Conservation (phyloP, 2,113 vertebrate genomes). For the Colinus virginianus region DNA sequence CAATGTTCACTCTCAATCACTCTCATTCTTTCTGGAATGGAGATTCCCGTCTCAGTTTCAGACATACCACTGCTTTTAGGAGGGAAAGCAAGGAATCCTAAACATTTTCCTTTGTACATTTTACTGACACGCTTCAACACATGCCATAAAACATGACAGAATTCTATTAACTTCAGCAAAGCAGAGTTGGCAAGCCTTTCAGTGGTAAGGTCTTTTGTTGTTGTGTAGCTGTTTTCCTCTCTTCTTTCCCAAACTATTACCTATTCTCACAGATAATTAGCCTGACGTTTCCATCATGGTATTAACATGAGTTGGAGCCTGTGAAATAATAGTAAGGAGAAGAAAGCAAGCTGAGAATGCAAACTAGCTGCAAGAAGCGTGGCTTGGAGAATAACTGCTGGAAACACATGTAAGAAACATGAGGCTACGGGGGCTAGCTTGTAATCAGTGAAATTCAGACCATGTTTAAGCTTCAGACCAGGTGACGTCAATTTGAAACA, state of each 20-base stretch:
- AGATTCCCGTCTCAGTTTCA: not conserved
- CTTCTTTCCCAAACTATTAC: not conserved
- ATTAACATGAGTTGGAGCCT: not conserved
- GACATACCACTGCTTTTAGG: not conserved
- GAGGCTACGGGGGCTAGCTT: not conserved
- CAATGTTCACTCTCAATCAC: not conserved
- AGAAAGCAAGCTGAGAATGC: not conserved
- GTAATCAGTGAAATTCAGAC: not conserved
- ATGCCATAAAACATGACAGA: not conserved
- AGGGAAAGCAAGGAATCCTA: not conserved
- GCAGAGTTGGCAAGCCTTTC: not conserved
- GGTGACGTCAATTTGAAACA: not conserved
- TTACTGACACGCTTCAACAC: rapidly evolving
- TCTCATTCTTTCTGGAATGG: not conserved
- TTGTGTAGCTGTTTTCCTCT: not conserved
- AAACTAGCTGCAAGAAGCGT: not conserved
- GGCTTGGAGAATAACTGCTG: not conserved
- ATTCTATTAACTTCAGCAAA: not conserved
- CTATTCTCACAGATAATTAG: not conserved
- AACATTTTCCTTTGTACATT: not conserved
- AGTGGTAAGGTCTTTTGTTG: not conserved
- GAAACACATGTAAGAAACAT: not conserved
- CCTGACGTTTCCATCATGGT: not conserved
- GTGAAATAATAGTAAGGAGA: not conserved
- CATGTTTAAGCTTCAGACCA: not conserved